These are phyloP conservation scores for Apteryx owenii DNA, from an alignment of 2,113 vertebrate species.

Conservation along the genomic window DNA sequence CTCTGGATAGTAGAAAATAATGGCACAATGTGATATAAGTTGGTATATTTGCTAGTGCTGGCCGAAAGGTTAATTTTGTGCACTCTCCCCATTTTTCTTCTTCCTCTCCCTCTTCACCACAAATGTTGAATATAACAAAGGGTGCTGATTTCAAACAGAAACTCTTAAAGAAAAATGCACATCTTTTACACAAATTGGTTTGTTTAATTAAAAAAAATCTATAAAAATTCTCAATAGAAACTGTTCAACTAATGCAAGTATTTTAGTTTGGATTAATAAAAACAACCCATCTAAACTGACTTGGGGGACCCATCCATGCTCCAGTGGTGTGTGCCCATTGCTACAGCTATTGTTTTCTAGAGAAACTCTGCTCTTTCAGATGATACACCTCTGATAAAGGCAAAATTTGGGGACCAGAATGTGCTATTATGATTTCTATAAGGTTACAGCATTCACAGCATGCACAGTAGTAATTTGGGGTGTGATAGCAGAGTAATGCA, in stretches of 20 bases:
- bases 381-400: neutral
- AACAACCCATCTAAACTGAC: neutral
- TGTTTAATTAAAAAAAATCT: neutral
- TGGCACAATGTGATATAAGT: neutral
- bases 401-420: neutral
- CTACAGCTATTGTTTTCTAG: neutral
- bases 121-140: neutral
- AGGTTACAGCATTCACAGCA: neutral
- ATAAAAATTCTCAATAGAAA: neutral
- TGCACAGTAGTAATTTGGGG: neutral
- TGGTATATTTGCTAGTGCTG: neutral
- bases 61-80: neutral
- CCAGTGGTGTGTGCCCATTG: neutral
- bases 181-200: neutral
- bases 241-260: neutral
- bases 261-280: conserved; percentile 1
- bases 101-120: neutral
- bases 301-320: neutral
- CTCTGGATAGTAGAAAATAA: neutral
- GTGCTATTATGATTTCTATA: neutral
- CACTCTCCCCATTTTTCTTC: neutral
- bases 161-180: neutral
- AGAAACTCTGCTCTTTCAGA: neutral
- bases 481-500: neutral
- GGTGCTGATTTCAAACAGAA: neutral